Conservation (phyloP, 2,888 invertebrate species). For the Hirtodrosophila confusa region DNA sequence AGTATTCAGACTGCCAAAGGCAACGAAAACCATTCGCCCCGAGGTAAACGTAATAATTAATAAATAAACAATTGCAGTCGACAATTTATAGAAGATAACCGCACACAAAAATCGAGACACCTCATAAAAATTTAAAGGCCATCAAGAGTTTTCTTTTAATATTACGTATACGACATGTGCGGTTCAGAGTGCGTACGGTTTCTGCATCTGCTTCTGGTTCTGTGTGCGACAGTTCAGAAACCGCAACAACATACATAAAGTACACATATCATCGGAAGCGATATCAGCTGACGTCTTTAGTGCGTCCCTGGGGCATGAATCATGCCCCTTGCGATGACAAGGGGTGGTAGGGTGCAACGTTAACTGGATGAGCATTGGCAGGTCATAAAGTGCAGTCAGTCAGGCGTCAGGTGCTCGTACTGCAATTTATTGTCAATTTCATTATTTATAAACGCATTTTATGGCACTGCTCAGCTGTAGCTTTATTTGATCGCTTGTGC, state of each 20-base stretch:
- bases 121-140: slow-evolving; percentile 17
- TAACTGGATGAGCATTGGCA: slow-evolving; percentile 49
- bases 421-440: slow-evolving; percentile 67
- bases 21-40: slow-evolving; percentile 26
- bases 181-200: slow-evolving; percentile 9
- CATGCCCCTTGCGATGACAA: too few relatives aligned
- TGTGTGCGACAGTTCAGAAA: slow-evolving; percentile 33
- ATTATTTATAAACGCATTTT: slow-evolving; percentile 62
- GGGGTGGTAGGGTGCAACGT: slow-evolving; percentile 1
- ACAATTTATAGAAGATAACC: slow-evolving; percentile 6
- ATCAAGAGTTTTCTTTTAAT: slow-evolving; percentile 22
- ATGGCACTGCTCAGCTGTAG: slow-evolving; percentile 22
- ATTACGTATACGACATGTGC: slow-evolving; percentile 50
- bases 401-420: slow-evolving; percentile 31
- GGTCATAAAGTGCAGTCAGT: slow-evolving; percentile 65
- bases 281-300: neutral
- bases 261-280: slow-evolving; percentile 50
- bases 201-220: neutral
- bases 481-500: slow-evolving; percentile 5
- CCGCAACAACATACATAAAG: slow-evolving; percentile 54
- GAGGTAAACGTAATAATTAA: slow-evolving; percentile 27
- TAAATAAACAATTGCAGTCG: slow-evolving; percentile 41
- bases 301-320: too few relatives aligned
- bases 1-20: slow-evolving; percentile 8
- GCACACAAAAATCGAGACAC: slow-evolving; percentile 14